Evolutionary conservation across 1,140 invertebrate genomes (phyloP), one percentile per base, ranked within the genome.

Genomic region (Carcinoscorpius rotundicauda): DNA sequence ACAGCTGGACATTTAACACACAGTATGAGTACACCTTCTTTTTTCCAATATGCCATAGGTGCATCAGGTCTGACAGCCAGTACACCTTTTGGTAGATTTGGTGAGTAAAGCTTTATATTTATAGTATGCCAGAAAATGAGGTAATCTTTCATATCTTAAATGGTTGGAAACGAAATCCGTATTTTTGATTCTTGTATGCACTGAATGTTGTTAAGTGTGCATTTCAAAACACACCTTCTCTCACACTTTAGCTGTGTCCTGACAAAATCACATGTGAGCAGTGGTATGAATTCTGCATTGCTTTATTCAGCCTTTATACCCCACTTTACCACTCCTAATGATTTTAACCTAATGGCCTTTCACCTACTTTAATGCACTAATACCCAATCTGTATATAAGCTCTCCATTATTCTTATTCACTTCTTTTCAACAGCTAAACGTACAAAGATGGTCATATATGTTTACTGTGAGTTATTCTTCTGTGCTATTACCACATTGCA

Each of bases 1-100:
- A 62, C 29, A 29, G 29, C 29, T 29, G 29, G 59, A 49, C 57
- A 62, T 50, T 62, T 72, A 56, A 61, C 71, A 6, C 70, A 72
- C 51, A 73, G 69, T 56, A 51, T 69, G n/a, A 72, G 72, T 60
- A 65, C 66, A 9, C 70, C 71, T 9, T 68, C 70, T 6, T 73
- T 72, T 61, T 50, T 62, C 50, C 63, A 68, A 11, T 72, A 63
- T 62, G 49, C 53, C 51, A 60, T 65, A 49, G 58, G 64, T 51
- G 5, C 64, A 49, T 49, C 62, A 29, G 29, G 29, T 61, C 61
- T 62, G 56, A 52, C 64, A 59, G 60, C 60, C 58, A 67, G 64
- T 61, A 58, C 64, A 56, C 66, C 69, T 51, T 68, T 64, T 62
- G 60, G 67, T 48, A 70, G 69, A 64, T 65, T 68, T 63, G 51